Base-by-base conservation (phyloP, 2,888 invertebrate species). In the Drosophila eohydei region DNA sequence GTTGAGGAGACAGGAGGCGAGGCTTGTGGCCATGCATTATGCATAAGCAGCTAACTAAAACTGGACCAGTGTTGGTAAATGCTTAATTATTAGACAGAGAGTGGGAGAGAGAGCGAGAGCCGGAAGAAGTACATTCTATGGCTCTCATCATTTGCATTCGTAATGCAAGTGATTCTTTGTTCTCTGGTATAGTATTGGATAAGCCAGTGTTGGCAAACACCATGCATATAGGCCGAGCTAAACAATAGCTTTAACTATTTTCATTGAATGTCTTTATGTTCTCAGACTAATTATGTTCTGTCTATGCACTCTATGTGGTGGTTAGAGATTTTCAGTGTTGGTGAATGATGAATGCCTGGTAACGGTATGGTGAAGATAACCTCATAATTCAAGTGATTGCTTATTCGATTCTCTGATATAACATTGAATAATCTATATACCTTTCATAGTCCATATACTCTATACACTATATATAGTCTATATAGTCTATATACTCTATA, bases 1-100 rank as follows among this genome's bases (percentile, higher is more conserved):
- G 48, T 40, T 43, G 38, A 44, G 54, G 54, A 36, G 65, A 41
- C 50, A 8, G 14, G 2, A 1, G 3, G 59, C 56, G 44, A 44
- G 54, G 51, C 46, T 28, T 46, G 55, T 21, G 51, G 34, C 50
- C 41, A 57, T 70, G 30, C 34, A 51, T 64, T 44, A 34, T 43
- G 43, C 54, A 51, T 55, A 57, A 38, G 41, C 40, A 16, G 41
- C n/a, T 48, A 40, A 41, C 28, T 26, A 26, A 30, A 14, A 8
- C n/a, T 30, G 34, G 48, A 14, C 9, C 36, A 72, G 58, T 71
- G 65, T 72, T 63, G 58, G 26, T 41, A 54, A 73, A 30, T 34
- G 11, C 34, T 34, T 36, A 52, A 52, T 21, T 52, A 36, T 52
- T 46, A 5, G 21, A 26, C 12, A 21, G 21, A 12, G 6, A 12